Base-by-base conservation (phyloP, 92 coral and sea anemone genomes). In the Diadumene lineata region DNA sequence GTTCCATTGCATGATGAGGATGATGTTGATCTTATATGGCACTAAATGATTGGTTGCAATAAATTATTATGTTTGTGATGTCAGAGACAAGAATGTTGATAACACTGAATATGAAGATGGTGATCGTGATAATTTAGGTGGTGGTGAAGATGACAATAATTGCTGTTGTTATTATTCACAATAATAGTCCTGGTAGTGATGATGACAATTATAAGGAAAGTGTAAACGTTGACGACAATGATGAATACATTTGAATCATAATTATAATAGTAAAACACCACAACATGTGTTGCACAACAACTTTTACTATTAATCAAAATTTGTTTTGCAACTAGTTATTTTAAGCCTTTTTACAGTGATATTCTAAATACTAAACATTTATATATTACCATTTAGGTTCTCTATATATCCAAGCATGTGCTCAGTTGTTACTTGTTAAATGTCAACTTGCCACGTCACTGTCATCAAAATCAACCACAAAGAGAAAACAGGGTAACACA, bases 361-460 rank as follows among this genome's bases (percentile, higher is more conserved):
- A n/a, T n/a, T n/a, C n/a, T n/a, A n/a, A n/a, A n/a, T n/a, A n/a
- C n/a, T n/a, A n/a, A n/a, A n/a, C n/a, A n/a, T n/a, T n/a, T n/a
- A n/a, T n/a, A n/a, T n/a, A n/a, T n/a, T n/a, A n/a, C n/a, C n/a
- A 11, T 34, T 18, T 71, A 94, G 98, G 97, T 29, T 89, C 96
- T 31, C 76, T 86, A 50, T 87, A 84, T 43, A 81, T 90, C 11
- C 93, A 82, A 55, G 86, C 96, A 74, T 88, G 96, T 74, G 94
- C 97, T 8, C 87, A 89, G 64, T 84, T 94, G 50, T 89, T 94
- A 33, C 86, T 94, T 16, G 86, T 87, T 57, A 90, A 88, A 51
- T 88, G 98, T 66, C 88, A 92, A 46, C 93, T 94, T 61, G 86
- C 88, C 53, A 80, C 69, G 10, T 56, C 91, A 31, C 48, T 81